Evolutionary conservation across 1,140 invertebrate genomes (phyloP).

Genomic region (Ceratoteleas bidentatus): DNA sequence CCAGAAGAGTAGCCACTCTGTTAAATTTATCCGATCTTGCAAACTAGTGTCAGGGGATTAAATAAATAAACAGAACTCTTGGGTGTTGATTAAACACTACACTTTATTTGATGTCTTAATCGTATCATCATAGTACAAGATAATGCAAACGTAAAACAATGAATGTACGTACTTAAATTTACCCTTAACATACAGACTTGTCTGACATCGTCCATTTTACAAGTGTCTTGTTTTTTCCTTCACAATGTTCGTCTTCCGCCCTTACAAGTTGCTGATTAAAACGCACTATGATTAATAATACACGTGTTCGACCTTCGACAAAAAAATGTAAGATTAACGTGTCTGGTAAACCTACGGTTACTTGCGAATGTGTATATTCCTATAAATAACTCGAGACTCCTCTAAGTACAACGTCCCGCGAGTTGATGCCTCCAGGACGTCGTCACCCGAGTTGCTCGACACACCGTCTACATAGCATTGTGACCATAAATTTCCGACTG

Average conservation of each 20-base stretch:
- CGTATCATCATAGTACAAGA: constrained; percentile 74
- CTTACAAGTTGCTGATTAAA: constrained; percentile 36
- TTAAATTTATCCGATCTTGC: too few relatives aligned
- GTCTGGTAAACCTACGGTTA: constrained; percentile 29
- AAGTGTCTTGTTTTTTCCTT: constrained; percentile 5
- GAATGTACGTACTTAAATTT: constrained; percentile 42
- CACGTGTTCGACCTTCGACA: constrained; percentile 31
- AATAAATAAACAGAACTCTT: too few relatives aligned
- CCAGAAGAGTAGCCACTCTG: too few relatives aligned
- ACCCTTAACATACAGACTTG: constrained; percentile 50
- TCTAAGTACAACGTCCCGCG: constrained; percentile 8
- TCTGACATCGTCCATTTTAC: constrained; percentile 35
- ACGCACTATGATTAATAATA: constrained; percentile 51
- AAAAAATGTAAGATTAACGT: constrained; percentile 45
- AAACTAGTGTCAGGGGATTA: too few relatives aligned
- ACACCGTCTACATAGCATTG: not conserved
- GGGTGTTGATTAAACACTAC: constrained; percentile 65
- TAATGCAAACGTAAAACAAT: constrained; percentile 70
- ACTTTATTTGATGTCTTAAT: constrained; percentile 75
- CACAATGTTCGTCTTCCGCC: constrained; percentile 3
- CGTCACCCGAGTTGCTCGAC: not conserved
- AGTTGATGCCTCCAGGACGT: constrained; percentile 2
- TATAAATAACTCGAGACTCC: too few relatives aligned
- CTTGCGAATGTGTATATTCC: constrained; percentile 21
- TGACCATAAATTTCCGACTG: too few relatives aligned